Evolutionary conservation across 2,113 vertebrate species (phyloP).

Genomic region (Anhinga rufa): DNA sequence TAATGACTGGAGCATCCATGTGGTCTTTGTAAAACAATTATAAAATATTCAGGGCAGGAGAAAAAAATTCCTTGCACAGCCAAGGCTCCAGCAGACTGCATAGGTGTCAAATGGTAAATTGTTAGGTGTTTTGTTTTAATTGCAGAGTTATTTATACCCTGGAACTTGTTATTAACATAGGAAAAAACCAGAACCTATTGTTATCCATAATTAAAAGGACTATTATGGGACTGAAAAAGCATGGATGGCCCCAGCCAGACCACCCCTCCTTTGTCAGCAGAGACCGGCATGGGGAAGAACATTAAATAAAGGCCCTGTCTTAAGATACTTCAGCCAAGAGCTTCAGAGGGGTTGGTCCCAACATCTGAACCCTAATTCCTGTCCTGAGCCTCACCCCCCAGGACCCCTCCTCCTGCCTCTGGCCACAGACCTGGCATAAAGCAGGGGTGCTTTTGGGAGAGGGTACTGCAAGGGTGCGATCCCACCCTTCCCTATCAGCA

Average conservation of each 20-base stretch:
- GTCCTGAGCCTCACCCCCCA: background rate
- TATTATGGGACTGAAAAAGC: background rate
- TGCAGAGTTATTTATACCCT: constrained; percentile 44
- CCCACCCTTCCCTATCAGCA: background rate
- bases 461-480: background rate
- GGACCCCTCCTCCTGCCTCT: background rate
- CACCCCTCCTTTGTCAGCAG: background rate
- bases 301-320: background rate
- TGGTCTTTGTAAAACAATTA: constrained; percentile 25
- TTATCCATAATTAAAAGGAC: background rate
- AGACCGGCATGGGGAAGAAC: background rate
- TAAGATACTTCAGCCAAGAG: background rate
- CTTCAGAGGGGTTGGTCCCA: background rate
- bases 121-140: constrained; percentile 35
- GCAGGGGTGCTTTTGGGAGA: background rate
- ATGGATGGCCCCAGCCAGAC: background rate
- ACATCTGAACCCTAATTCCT: background rate
- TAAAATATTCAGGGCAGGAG: constrained; percentile 23
- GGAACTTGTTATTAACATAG: constrained; percentile 45
- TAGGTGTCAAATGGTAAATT: constrained; percentile 44
- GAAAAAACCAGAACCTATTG: background rate
- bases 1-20: background rate
- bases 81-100: background rate
- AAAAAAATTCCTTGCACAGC: background rate
- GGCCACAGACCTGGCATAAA: background rate